A percentile compares a stretch with the other conserved stretches of the same genome.
phyloP scores from a whole-genome alignment of 2,888 invertebrate genomes.

The Scaptomyza reducta region DNA sequence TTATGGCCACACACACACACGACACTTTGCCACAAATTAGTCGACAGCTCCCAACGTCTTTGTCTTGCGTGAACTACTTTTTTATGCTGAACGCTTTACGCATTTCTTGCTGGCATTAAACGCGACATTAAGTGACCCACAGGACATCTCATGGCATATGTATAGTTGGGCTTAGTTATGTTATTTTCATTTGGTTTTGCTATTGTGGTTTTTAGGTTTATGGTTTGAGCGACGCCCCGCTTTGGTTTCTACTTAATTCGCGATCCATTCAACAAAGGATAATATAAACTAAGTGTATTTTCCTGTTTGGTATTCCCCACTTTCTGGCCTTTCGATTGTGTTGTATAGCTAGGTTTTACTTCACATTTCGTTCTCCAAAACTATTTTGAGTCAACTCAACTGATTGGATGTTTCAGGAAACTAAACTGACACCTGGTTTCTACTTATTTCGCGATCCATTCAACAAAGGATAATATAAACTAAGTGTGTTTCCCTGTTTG shows the following conservation, averaged over 20 bases:
- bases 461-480: no score
- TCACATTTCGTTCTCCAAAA: no score
- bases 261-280: constrained; percentile 5
- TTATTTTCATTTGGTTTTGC: constrained; percentile 41
- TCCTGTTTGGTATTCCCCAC: no score
- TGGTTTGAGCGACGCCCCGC: constrained; percentile 43
- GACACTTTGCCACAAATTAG: constrained; percentile 77
- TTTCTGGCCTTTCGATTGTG: no score
- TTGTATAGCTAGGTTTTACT: no score
- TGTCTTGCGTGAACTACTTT: constrained; percentile 46
- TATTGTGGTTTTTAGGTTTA: constrained; percentile 53
- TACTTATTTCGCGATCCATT: constrained; percentile 14
- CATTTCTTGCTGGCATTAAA: constrained; percentile 62
- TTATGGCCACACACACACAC: constrained; percentile 56
- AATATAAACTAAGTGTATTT: no score
- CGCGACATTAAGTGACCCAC: constrained; percentile 60
- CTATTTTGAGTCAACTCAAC: constrained; percentile 1
- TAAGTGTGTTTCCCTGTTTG: no score
- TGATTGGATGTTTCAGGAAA: constrained; percentile 15
- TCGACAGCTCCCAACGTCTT: constrained; percentile 11
- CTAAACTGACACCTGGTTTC: constrained; percentile 18
- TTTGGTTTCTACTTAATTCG: constrained; percentile 8
- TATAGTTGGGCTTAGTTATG: constrained; percentile 25
- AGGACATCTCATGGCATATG: constrained; percentile 19
- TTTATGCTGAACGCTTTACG: constrained; percentile 75